Evolutionary conservation across 2,888 invertebrate genomes (phyloP).

Genomic region (Beris morrisii): DNA sequence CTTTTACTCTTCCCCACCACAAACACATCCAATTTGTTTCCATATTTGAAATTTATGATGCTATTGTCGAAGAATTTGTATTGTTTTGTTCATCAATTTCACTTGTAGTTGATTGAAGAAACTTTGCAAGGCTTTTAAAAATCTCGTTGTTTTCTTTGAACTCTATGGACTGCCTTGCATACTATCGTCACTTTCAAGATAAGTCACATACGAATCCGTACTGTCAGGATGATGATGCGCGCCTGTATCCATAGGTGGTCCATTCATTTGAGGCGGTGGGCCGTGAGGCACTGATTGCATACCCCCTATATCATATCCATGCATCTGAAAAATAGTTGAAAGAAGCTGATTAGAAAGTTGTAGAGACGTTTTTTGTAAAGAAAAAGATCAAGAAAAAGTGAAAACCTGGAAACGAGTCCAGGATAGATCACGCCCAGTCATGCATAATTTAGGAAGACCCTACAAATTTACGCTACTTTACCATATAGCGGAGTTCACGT

Average conservation of each 20-base stretch:
- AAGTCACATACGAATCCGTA: slow-evolving; percentile 87
- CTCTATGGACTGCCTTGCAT: slow-evolving; percentile 72
- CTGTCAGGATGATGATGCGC: slow-evolving; percentile 76
- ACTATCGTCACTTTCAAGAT: slow-evolving; percentile 86
- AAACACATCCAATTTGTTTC: no score
- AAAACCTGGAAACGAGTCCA: no score
- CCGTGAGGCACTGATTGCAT: slow-evolving; percentile 59
- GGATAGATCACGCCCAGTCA: no score
- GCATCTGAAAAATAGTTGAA: slow-evolving; percentile 68
- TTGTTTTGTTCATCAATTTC: no score
- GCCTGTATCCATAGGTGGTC: slow-evolving; percentile 60
- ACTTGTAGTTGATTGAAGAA: no score
- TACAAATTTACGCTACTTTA: no score
- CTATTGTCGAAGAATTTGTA: no score
- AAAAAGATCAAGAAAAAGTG: no score
- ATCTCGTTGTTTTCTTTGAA: slow-evolving; percentile 24
- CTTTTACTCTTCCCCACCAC: no score
- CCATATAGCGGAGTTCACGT: no score
- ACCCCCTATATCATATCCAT: slow-evolving; percentile 78
- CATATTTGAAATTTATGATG: no score
- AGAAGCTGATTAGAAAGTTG: slow-evolving; percentile 13
- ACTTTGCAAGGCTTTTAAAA: slow-evolving; percentile 18
- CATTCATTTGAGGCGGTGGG: slow-evolving; percentile 64
- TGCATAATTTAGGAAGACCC: no score
- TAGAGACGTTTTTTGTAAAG: not conserved